Conservation (phyloP, 2,797 vertebrate genomes). For the Eurystomus glaucurus region DNA sequence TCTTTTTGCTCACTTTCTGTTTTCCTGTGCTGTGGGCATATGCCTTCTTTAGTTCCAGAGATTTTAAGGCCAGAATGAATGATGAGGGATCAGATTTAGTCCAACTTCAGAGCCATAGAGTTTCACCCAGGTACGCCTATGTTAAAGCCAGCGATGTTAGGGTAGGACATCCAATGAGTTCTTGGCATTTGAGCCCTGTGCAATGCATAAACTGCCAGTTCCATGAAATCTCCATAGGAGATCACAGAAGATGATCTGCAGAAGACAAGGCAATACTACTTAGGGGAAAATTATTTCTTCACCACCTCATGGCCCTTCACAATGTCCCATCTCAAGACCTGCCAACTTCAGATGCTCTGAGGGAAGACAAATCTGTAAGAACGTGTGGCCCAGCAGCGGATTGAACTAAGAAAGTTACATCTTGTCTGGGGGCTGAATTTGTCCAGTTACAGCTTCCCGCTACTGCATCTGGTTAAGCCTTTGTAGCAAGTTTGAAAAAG, state of each 20-base stretch:
- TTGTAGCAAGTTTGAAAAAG: not conserved
- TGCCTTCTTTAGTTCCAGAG: not conserved
- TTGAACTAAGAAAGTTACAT: not conserved
- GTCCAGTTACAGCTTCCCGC: not conserved
- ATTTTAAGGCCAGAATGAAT: not conserved
- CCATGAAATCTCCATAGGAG: not conserved
- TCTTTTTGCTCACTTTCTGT: not conserved
- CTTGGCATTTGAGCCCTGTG: not conserved
- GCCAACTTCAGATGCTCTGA: not conserved
- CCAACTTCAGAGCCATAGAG: not conserved
- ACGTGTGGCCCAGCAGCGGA: rapidly evolving
- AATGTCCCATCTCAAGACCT: not conserved
- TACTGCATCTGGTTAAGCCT: not conserved
- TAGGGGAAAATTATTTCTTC: not conserved
- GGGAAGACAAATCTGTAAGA: not conserved
- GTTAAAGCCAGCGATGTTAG: not conserved
- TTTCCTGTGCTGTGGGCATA: not conserved
- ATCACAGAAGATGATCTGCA: not conserved
- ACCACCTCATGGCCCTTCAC: not conserved
- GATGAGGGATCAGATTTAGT: not conserved
- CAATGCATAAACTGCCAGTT: not conserved
- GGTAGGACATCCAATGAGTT: not conserved
- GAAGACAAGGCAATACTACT: not conserved
- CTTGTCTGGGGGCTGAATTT: not conserved
- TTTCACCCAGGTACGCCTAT: not conserved